phyloP scores from a whole-genome alignment of 2,797 vertebrate genomes.

The Pipistrellus kuhlii region DNA sequence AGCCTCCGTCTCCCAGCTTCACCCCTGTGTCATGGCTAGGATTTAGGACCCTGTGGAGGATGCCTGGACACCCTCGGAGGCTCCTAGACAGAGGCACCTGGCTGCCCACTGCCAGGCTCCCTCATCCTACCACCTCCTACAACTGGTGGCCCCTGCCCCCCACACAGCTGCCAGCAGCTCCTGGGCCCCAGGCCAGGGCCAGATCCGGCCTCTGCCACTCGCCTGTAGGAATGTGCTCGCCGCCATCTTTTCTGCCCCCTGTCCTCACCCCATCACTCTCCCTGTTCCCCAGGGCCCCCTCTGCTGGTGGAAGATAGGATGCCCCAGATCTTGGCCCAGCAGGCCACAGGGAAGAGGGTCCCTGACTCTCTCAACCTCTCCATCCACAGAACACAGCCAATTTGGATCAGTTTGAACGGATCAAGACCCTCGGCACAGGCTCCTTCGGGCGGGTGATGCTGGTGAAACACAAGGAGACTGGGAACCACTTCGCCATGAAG shows the following conservation, averaged over 20 bases:
- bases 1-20: background rate
- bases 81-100: background rate
- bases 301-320: conserved; percentile 48
- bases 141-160: background rate
- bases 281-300: conserved; percentile 51
- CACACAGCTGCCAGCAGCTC: conserved; percentile 65
- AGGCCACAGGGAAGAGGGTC: accelerated
- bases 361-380: background rate
- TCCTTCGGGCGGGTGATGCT: conserved; percentile 97
- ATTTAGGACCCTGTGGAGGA: background rate
- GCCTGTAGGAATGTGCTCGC: conserved; percentile 48
- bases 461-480: conserved; percentile 92
- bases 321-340: background rate
- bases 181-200: conserved; percentile 69
- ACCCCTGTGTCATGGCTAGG: background rate
- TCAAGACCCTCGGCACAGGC: conserved; percentile 96
- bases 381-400: conserved; percentile 91
- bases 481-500: conserved; percentile 96
- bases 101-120: background rate
- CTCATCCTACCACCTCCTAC: background rate
- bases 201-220: conserved; percentile 63
- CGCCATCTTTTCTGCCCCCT: background rate
- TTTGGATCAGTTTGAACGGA: conserved; percentile 95
- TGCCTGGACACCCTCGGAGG: background rate
- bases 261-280: background rate